Evolutionary conservation across 37 sponge, comb jelly and placozoan species (phyloP), one percentile per base, ranked within the genome.

Genomic region (Diacarnus erythraeanus): DNA sequence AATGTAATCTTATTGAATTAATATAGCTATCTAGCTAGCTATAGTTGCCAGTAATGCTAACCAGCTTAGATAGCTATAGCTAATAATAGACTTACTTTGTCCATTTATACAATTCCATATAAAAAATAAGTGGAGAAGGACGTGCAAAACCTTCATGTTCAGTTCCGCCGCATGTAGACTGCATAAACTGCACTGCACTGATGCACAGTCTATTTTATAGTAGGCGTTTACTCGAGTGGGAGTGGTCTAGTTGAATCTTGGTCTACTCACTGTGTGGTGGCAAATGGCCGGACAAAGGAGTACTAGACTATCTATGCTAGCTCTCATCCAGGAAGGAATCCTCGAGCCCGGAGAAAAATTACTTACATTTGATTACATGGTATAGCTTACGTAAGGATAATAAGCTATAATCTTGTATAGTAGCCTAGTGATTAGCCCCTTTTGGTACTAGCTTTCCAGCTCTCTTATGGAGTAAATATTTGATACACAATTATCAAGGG

Each of bases 281-380:
- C n/a, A 47, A 12, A 47, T 47, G 51, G 51, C 34, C 15, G 66
- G 66, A 1, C 66, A 65, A 30, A 65, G 34, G 34, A 30, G 33
- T 18, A 30, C 66, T 30, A 65, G 74, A 25, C 65, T 89, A 0
- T 84, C 85, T 20, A 88, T 92, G 78, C 38, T 66, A 2, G 74
- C 77, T 18, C 82, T 92, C 31, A 78, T 92, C 18, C 76, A 77
- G 17, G 93, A 92, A 22, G 82, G 86, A 2, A 80, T 88, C 4
- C 60, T 92, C 31, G 69, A 83, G 39, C 93, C 89, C 0, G 89
- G 93, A 35, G 89, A 88, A 27, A 77, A 72, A 20, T 35, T 88
- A 17, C 78, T 92, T 26, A 87, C 89, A 1, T 85, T 92, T 42
- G 93, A 92, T 42, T 81, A 87, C 35, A 85, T 87, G 82, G 93